A percentile compares a stretch with the other conserved stretches of the same genome.
Conservation (phyloP, 2,888 invertebrate genomes). For the Bugula neritina region DNA sequence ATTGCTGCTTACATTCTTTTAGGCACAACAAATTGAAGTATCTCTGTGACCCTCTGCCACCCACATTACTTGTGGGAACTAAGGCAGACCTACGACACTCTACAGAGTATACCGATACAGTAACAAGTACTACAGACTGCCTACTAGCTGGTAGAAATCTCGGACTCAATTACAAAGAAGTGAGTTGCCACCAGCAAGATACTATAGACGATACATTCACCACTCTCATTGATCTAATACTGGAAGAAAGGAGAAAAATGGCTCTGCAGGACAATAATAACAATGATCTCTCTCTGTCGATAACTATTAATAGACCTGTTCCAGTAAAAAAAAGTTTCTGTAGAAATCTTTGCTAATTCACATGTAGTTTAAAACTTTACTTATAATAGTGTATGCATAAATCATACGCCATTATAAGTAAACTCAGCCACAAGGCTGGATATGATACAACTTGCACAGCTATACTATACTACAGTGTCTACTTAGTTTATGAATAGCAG, state of each 20-base stretch:
- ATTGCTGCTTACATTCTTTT: too few relatives aligned
- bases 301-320: not conserved
- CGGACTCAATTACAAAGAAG: slow-evolving; percentile 3
- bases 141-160: slow-evolving; percentile 14
- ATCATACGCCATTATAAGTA: too few relatives aligned
- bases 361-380: not conserved
- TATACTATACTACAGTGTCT: too few relatives aligned
- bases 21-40: slow-evolving; percentile 3
- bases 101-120: not conserved
- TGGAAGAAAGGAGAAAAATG: not conserved
- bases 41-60: not conserved
- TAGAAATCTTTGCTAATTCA: not conserved
- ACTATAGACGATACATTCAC: not conserved
- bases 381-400: too few relatives aligned
- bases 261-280: not conserved
- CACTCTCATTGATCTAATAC: not conserved
- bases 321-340: not conserved
- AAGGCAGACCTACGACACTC: slow-evolving; percentile 10
- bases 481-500: too few relatives aligned
- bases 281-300: not conserved
- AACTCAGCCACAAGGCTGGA: too few relatives aligned
- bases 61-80: slow-evolving; percentile 6
- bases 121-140: not conserved
- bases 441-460: too few relatives aligned
- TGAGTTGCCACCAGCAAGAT: slow-evolving; percentile 13